phyloP scores from a whole-genome alignment of 92 coral and sea anemone genomes.

The Porites cylindrica region DNA sequence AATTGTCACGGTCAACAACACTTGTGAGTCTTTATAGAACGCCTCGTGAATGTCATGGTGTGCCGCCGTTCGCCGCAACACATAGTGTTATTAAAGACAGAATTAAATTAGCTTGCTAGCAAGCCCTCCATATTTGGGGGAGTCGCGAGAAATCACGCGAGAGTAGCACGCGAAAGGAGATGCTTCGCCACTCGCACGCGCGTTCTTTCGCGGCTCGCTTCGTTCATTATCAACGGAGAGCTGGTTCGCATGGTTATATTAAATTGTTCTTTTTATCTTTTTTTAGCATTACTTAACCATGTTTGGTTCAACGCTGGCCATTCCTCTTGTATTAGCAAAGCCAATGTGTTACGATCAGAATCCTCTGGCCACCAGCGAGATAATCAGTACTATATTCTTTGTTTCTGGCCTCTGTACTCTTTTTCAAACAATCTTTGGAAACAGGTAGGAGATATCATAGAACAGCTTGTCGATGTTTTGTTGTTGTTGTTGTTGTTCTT shows the following conservation, averaged over 20 bases:
- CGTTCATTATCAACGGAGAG: too few species aligned
- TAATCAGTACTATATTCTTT: slow-evolving; percentile 72
- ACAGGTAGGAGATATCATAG: slow-evolving; percentile 33
- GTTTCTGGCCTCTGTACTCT: slow-evolving; percentile 71
- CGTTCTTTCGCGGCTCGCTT: too few species aligned
- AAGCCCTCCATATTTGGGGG: too few species aligned
- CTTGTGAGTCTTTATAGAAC: too few species aligned
- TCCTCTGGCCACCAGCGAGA: slow-evolving; percentile 67
- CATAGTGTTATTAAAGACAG: too few species aligned
- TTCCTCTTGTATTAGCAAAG: slow-evolving; percentile 61
- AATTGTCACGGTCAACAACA: too few species aligned
- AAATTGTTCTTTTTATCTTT: background rate
- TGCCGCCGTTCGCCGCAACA: too few species aligned
- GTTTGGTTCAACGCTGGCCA: slow-evolving; percentile 75
- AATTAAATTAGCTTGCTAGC: too few species aligned
- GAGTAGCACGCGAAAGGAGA: too few species aligned
- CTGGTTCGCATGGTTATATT: background rate
- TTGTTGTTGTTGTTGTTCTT: background rate
- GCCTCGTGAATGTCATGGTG: too few species aligned
- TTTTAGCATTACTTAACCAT: slow-evolving; percentile 77
- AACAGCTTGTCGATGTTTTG: background rate
- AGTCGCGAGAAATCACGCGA: too few species aligned
- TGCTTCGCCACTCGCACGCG: too few species aligned
- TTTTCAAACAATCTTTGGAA: slow-evolving; percentile 70
- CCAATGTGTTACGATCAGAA: slow-evolving; percentile 72